These are phyloP conservation scores for Fragum whitleyi DNA, from an alignment of 2,888 invertebrate species.

Conservation along the genomic window DNA sequence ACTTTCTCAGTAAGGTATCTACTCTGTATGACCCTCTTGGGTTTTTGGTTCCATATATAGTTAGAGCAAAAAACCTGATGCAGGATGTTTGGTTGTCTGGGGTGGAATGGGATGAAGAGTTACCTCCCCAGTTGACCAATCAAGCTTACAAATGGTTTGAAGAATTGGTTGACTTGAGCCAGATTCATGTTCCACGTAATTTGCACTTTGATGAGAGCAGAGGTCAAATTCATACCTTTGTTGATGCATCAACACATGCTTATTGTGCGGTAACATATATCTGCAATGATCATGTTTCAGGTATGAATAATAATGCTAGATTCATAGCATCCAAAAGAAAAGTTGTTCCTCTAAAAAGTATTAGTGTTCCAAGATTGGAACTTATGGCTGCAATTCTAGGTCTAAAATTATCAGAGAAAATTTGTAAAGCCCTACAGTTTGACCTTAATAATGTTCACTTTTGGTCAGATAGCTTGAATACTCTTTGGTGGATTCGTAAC, in stretches of 20 bases:
- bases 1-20: constrained; percentile 32
- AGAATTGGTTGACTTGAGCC: constrained; percentile 20
- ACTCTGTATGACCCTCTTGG: constrained; percentile 50
- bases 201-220: background rate
- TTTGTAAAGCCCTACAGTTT: constrained; percentile 7
- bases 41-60: too few relatives aligned
- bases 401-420: constrained; percentile 13
- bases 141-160: constrained; percentile 23
- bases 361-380: constrained; percentile 49
- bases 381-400: constrained; percentile 49
- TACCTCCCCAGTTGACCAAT: background rate
- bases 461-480: constrained; percentile 27
- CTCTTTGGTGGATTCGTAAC: constrained; percentile 46
- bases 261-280: constrained; percentile 42
- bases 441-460: background rate
- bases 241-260: constrained; percentile 52
- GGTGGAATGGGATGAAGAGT: constrained; percentile 36
- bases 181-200: constrained; percentile 25
- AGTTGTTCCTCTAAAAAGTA: constrained; percentile 49
- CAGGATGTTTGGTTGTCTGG: constrained; percentile 35
- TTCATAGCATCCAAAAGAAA: constrained; percentile 45
- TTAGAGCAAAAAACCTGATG: constrained; percentile 44
- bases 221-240: constrained; percentile 39
- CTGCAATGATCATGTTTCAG: background rate
- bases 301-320: background rate